Conservation (phyloP, 2,888 invertebrate genomes). For the Apodemia mormo region DNA sequence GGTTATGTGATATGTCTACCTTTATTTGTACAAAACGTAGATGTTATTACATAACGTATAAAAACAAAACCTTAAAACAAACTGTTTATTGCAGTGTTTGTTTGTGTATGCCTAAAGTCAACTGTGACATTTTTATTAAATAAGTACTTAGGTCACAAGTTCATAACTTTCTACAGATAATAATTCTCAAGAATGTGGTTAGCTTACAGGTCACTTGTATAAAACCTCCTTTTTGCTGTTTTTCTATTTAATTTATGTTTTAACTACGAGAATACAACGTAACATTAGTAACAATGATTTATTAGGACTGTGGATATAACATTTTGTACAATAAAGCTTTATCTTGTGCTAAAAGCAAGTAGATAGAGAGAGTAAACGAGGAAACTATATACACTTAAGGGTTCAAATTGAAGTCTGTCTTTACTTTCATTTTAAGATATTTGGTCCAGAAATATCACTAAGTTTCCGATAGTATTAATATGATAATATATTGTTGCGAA, state of each 20-base stretch:
- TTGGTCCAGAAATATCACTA: too few relatives aligned
- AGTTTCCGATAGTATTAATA: too few relatives aligned
- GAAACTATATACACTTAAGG: too few relatives aligned
- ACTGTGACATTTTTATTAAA: constrained; percentile 16
- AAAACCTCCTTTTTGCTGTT: not conserved
- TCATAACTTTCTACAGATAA: constrained; percentile 19
- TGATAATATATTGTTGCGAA: too few relatives aligned
- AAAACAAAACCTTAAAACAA: not conserved
- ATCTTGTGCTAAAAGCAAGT: not conserved
- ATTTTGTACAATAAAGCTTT: not conserved
- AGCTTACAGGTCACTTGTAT: constrained; percentile 1
- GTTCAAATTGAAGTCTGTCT: too few relatives aligned
- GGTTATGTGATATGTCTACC: not conserved
- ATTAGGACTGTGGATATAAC: not conserved
- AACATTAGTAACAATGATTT: not conserved
- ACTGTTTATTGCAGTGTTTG: constrained; percentile 1
- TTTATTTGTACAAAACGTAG: not conserved
- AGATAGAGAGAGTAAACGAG: too few relatives aligned
- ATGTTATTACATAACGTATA: not conserved
- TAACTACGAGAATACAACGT: not conserved
- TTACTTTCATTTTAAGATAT: too few relatives aligned
- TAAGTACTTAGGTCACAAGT: constrained; percentile 13
- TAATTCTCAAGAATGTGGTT: constrained; percentile 14
- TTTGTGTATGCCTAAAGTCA: not conserved
- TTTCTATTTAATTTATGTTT: not conserved